phyloP scores from a whole-genome alignment of 2,888 invertebrate species.

The Plutella xylostella region DNA sequence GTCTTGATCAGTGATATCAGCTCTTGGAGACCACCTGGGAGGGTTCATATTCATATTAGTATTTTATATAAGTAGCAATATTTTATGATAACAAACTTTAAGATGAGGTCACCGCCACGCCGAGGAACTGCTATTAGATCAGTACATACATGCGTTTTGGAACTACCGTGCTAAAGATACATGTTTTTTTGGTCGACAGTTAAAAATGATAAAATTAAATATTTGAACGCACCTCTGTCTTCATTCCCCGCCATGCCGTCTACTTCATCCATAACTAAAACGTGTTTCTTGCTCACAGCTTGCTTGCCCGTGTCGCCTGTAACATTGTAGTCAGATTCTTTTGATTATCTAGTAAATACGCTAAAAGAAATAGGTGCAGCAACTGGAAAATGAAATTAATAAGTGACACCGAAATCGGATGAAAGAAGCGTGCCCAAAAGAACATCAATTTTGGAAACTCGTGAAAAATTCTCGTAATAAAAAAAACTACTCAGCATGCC shows the following conservation, averaged over 20 bases:
- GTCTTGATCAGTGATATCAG: conserved; percentile 91
- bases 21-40: conserved; percentile 88
- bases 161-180: background rate
- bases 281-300: conserved; percentile 80
- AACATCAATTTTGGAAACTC: no score
- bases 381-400: no score
- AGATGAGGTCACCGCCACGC: no score
- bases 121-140: background rate
- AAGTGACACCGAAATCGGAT: no score
- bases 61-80: no score
- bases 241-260: conserved; percentile 99
- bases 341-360: no score
- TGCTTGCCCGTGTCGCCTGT: conserved; percentile 54
- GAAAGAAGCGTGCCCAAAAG: no score
- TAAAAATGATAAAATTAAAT: background rate
- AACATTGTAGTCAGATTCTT: no score
- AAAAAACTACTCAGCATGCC: no score
- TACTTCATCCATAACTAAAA: conserved; percentile 99
- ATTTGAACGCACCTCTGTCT: conserved; percentile 76
- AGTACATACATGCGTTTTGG: background rate
- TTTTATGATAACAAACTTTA: no score
- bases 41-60: background rate
- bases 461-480: no score
- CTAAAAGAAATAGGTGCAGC: no score
- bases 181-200: background rate